Evolutionary conservation across 37 sponge, comb jelly and placozoan genomes (phyloP).

Genomic region (Eunapius fragilis): DNA sequence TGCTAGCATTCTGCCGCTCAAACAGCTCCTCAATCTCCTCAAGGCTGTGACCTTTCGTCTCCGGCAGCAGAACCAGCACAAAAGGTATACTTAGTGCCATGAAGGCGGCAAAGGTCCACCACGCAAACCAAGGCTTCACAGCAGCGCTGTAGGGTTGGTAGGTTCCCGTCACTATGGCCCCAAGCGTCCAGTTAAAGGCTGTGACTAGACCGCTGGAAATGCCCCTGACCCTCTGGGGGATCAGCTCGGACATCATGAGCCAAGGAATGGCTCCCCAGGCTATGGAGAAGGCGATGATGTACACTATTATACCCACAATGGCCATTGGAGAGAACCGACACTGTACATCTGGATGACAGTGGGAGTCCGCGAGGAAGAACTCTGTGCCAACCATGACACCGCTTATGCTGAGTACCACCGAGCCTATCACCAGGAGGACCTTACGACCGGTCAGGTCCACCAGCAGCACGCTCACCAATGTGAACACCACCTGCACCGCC

Average conservation of each 20-base stretch:
- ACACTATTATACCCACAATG: slow-evolving; percentile 47
- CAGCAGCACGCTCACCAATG: slow-evolving; percentile 32
- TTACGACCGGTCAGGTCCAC: slow-evolving; percentile 72
- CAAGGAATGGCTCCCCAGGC: slow-evolving; percentile 85
- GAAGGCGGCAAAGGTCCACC: slow-evolving; percentile 60
- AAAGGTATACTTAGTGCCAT: slow-evolving; percentile 23
- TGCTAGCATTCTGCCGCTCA: neutral
- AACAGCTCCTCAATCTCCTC: slow-evolving; percentile 41
- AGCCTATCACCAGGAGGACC: slow-evolving; percentile 51
- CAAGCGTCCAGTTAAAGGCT: slow-evolving; percentile 53
- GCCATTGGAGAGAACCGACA: slow-evolving; percentile 32
- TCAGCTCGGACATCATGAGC: slow-evolving; percentile 66
- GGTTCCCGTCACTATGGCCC: slow-evolving; percentile 53
- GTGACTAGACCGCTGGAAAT: slow-evolving; percentile 51
- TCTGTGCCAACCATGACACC: slow-evolving; percentile 26
- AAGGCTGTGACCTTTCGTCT: slow-evolving; percentile 61
- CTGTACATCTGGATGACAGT: neutral
- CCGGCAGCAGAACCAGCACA: slow-evolving; percentile 46
- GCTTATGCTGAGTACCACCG: slow-evolving; percentile 37
- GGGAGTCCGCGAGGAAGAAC: slow-evolving; percentile 1
- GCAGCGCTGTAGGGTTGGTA: slow-evolving; percentile 21
- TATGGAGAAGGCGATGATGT: slow-evolving; percentile 49
- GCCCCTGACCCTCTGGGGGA: slow-evolving; percentile 60
- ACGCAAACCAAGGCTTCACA: slow-evolving; percentile 32
- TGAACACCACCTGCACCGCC: slow-evolving; percentile 22